Evolutionary conservation across 1,140 invertebrate genomes (phyloP).

Genomic region (Drosophila eugracilis): DNA sequence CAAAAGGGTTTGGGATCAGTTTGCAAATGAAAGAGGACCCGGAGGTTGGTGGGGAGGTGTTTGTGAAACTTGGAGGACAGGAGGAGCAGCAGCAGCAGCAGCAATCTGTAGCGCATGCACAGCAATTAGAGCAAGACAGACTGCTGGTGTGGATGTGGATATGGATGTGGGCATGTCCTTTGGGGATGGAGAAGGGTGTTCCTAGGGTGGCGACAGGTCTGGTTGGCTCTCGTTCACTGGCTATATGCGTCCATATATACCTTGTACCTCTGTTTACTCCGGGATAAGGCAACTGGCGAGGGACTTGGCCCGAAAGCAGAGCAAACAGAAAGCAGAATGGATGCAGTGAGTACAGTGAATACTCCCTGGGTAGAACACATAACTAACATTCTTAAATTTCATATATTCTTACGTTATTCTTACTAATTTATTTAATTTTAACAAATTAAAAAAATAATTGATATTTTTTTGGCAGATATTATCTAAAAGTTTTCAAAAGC

Average conservation of each 20-base stretch:
- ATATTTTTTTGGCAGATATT: too few species aligned
- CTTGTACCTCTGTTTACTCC: constrained; percentile 12
- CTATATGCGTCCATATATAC: constrained; percentile 32
- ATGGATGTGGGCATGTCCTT: constrained; percentile 18
- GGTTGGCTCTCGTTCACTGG: constrained; percentile 31
- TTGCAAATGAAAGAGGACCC: constrained; percentile 19
- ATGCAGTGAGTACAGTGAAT: constrained; percentile 12
- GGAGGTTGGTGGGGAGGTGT: neutral
- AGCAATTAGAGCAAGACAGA: constrained; percentile 74
- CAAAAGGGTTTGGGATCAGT: constrained; percentile 52
- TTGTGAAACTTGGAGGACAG: neutral
- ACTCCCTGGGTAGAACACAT: neutral
- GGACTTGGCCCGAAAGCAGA: constrained; percentile 9
- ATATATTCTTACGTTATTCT: too few species aligned
- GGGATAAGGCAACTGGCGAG: constrained; percentile 10
- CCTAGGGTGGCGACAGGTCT: constrained; percentile 12
- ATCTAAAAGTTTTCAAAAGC: too few species aligned
- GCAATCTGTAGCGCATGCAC: constrained; percentile 49
- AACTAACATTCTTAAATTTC: too few species aligned
- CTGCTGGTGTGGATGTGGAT: constrained; percentile 12
- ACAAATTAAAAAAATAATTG: too few species aligned
- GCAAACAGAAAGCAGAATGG: constrained; percentile 19
- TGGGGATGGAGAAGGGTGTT: constrained; percentile 3
- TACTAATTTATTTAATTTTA: too few species aligned
- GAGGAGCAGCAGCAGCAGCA: constrained; percentile 2